Conservation (phyloP, 2,797 vertebrate species). For the Fundulus diaphanus region DNA sequence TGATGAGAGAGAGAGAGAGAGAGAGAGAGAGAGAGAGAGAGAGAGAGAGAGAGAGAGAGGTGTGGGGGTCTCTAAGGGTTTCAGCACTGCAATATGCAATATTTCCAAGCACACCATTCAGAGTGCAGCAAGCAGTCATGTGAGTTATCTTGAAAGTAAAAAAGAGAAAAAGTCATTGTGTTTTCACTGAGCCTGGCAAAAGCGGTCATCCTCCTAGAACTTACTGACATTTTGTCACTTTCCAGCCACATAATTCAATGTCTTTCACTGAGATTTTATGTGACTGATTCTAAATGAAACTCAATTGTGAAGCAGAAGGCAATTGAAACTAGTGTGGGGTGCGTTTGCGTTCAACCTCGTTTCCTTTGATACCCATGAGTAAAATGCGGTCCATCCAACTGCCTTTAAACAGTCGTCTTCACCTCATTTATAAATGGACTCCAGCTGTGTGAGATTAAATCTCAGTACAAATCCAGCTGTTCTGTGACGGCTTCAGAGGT, state of each 20-base stretch:
- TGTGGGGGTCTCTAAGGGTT: conserved; percentile 5
- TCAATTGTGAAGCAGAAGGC: not conserved
- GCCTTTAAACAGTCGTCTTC: not conserved
- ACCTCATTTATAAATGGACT: not conserved
- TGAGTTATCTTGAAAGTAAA: not conserved
- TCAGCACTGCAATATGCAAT: not conserved
- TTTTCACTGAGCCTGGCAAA: not conserved
- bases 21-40: conserved; percentile 12
- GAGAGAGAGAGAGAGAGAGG: not conserved
- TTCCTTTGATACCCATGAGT: not conserved
- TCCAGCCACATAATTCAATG: not conserved
- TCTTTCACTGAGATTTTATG: not conserved
- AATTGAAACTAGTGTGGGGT: too few relatives aligned
- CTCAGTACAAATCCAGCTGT: not conserved
- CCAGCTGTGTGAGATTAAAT: not conserved
- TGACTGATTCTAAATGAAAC: not conserved
- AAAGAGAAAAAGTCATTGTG: too few relatives aligned
- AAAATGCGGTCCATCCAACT: not conserved
- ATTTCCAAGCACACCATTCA: not conserved
- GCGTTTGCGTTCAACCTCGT: too few relatives aligned
- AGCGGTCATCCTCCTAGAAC: not conserved
- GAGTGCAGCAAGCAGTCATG: not conserved
- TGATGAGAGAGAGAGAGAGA: conserved; percentile 5
- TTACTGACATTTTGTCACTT: not conserved
- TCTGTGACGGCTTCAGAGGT: not conserved